Evolutionary conservation across 2,797 vertebrate species (phyloP), one percentile per base, ranked within the genome.

Genomic region (Falco columbarius): DNA sequence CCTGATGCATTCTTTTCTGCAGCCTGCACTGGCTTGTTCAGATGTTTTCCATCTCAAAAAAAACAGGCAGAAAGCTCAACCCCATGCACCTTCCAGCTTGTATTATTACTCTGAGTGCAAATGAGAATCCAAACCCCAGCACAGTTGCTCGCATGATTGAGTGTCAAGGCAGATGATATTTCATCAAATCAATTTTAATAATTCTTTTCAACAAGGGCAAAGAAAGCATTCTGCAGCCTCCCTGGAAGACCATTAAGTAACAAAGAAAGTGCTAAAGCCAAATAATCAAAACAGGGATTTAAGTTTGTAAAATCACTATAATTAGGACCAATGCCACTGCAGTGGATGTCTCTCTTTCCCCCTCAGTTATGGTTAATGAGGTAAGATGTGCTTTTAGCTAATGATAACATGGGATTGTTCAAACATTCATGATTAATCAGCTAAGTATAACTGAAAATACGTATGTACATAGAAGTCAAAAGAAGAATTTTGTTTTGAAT

Each of bases 271-370:
- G 20, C 11, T 92, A 51, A 83, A 94, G 24, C 13, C 40, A 80
- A 92, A 70, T 68, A 83, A 88, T 74, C 16, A 74, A 81, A 70
- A 46, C 21, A 66, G 26, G 30, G 10, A 8, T 93, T 88, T 89
- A 92, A 86, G 55, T 92, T 70, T 85, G 21, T 90, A 27, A 71
- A 86, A 91, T 86, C 62, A 58, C 34, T 94, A 8, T 95, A 94
- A 81, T 86, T 86, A 85, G 24, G 71, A 86, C 44, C 85, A 91
- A 88, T 27, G 55, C 29, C 54, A 51, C 32, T 72, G 38, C 21
- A 30, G 34, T 83, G 34, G 8, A 10, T 94, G 83, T 74, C 61
- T 73, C 23, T 89, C 58, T 74, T 61, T 49, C 3, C 20, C 29
- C 62, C 29, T 81, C 51, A 85, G 4, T 93, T 96, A 68, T 47